phyloP scores from a whole-genome alignment of 1,140 invertebrate species.

The Forficula auricularia region DNA sequence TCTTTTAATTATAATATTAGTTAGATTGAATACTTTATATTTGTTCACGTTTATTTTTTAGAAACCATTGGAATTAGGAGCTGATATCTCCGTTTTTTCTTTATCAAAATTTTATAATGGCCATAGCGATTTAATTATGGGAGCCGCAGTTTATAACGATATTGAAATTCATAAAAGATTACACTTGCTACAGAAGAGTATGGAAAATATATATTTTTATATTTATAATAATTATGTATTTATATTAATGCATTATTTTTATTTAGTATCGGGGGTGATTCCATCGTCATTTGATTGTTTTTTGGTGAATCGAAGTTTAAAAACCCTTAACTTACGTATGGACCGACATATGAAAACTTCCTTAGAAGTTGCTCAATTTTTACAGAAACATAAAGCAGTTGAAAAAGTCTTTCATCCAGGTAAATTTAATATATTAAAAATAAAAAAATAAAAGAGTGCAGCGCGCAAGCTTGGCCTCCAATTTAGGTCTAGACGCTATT shows the following conservation, averaged over 20 bases:
- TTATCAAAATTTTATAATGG: slow-evolving; percentile 98
- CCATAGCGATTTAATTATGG: slow-evolving; percentile 95
- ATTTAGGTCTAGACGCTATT: no score
- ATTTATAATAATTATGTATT: no score
- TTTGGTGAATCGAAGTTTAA: slow-evolving; percentile 81
- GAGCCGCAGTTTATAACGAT: slow-evolving; percentile 57
- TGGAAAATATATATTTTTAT: slow-evolving; percentile 32
- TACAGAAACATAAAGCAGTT: slow-evolving; percentile 50
- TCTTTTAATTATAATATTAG: no score
- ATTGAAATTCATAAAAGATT: slow-evolving; percentile 53
- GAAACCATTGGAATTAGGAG: slow-evolving; percentile 75
- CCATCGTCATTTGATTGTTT: slow-evolving; percentile 95
- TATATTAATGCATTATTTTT: background rate
- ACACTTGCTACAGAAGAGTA: slow-evolving; percentile 68
- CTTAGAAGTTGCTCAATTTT: slow-evolving; percentile 55
- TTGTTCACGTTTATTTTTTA: slow-evolving; percentile 19
- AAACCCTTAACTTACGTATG: slow-evolving; percentile 87
- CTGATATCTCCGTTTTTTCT: slow-evolving; percentile 83
- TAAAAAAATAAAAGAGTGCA: no score
- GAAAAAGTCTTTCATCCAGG: slow-evolving; percentile 10
- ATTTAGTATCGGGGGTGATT: slow-evolving; percentile 65
- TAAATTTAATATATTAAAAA: no score
- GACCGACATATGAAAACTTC: slow-evolving; percentile 66
- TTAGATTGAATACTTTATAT: background rate
- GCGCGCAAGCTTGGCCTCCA: no score